Evolutionary conservation across 1,140 invertebrate species (phyloP).

Genomic region (Trissolcus basalis): DNA sequence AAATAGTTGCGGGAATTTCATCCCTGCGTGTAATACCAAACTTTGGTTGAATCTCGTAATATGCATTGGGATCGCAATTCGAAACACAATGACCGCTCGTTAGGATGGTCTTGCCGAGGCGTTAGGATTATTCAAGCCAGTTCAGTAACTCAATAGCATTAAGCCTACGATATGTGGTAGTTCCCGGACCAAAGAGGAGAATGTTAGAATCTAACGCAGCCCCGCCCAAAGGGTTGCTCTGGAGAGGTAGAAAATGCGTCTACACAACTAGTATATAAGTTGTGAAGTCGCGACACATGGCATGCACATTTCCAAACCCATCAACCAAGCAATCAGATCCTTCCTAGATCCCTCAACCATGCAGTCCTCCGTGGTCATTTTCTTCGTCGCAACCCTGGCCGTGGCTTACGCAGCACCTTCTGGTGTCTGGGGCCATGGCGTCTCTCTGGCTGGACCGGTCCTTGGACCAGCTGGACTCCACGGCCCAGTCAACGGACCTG

Average conservation of each 20-base stretch:
- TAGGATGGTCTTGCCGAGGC: slow-evolving; percentile 58
- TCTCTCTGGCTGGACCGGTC: slow-evolving; percentile 63
- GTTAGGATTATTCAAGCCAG: slow-evolving; percentile 56
- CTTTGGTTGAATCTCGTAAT: slow-evolving; percentile 13
- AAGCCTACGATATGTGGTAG: slow-evolving; percentile 62
- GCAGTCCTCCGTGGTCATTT: slow-evolving; percentile 61
- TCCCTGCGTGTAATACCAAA: slow-evolving; percentile 11
- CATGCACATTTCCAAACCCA: slow-evolving; percentile 64
- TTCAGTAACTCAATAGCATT: slow-evolving; percentile 62
- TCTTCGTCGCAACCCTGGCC: slow-evolving; percentile 64
- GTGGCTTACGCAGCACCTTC: slow-evolving; percentile 66
- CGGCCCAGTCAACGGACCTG: slow-evolving; percentile 64
- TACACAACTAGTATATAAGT: slow-evolving; percentile 69
- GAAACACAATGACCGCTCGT: slow-evolving; percentile 51
- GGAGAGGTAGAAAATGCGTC: slow-evolving; percentile 57
- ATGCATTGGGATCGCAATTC: slow-evolving; percentile 23
- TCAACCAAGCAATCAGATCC: slow-evolving; percentile 31
- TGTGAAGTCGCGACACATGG: slow-evolving; percentile 39
- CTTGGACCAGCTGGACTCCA: slow-evolving; percentile 64
- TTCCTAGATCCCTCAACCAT: slow-evolving; percentile 54
- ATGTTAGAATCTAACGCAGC: slow-evolving; percentile 69
- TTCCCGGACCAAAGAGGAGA: slow-evolving; percentile 59
- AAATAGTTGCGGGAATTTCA: slow-evolving; percentile 24
- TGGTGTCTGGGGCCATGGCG: slow-evolving; percentile 60
- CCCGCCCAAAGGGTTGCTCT: slow-evolving; percentile 69